Conservation (phyloP, 2,888 invertebrate species). For the Meandrusa payeni region DNA sequence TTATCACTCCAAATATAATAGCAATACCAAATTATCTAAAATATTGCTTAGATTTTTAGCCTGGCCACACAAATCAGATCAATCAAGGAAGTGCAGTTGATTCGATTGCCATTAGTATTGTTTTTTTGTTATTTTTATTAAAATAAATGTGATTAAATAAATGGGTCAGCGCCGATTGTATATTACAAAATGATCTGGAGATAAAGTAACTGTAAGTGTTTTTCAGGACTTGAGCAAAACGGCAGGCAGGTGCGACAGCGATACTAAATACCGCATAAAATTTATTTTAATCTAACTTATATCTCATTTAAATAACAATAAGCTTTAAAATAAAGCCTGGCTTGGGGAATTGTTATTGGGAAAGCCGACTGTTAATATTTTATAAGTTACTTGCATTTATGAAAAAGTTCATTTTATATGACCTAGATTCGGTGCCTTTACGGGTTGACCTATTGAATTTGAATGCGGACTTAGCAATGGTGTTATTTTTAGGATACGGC, state of each 20-base stretch:
- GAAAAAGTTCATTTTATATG: slow-evolving; percentile 61
- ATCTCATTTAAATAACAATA: not conserved
- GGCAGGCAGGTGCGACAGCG: slow-evolving; percentile 48
- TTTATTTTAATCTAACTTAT: slow-evolving; percentile 14
- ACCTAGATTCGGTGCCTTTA: slow-evolving; percentile 72
- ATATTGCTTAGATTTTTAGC: slow-evolving; percentile 35
- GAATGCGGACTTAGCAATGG: slow-evolving; percentile 70
- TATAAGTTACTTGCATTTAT: slow-evolving; percentile 25
- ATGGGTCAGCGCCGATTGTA: slow-evolving; percentile 35
- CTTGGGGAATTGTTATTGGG: too few relatives aligned
- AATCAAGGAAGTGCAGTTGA: slow-evolving; percentile 67
- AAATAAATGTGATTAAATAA: slow-evolving; percentile 52
- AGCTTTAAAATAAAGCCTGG: not conserved
- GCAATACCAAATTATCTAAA: slow-evolving; percentile 16
- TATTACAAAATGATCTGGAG: slow-evolving; percentile 47
- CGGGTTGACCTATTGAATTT: slow-evolving; percentile 75
- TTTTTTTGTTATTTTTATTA: slow-evolving; percentile 58
- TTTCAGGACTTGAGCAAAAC: slow-evolving; percentile 45
- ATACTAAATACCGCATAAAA: slow-evolving; percentile 68
- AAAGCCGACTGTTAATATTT: not conserved
- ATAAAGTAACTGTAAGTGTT: slow-evolving; percentile 51
- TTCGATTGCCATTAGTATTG: slow-evolving; percentile 51
- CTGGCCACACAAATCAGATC: slow-evolving; percentile 57
- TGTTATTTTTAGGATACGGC: slow-evolving; percentile 78
- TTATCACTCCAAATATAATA: too few relatives aligned